A percentile compares a stretch with the other conserved stretches of the same genome.
These are phyloP conservation scores for Mya arenaria DNA, from an alignment of 1,140 invertebrate genomes.

Conservation along the genomic window DNA sequence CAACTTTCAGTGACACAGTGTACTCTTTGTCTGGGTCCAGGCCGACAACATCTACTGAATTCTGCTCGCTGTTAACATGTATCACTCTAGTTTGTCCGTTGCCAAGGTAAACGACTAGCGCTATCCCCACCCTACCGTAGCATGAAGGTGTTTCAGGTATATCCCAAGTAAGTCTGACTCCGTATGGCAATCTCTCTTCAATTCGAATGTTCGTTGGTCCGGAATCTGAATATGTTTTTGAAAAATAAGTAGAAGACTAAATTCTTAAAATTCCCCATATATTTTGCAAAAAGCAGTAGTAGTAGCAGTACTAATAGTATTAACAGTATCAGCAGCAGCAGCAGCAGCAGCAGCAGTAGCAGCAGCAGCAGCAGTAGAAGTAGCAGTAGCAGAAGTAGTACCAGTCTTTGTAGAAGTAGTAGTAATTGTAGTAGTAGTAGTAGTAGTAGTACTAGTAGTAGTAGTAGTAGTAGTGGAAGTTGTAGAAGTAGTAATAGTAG, in stretches of 20 bases:
- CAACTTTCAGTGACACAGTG: neutral
- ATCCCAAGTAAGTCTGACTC: constrained; percentile 45
- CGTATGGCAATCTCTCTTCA: constrained; percentile 14
- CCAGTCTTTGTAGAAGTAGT: neutral
- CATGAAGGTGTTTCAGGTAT: constrained; percentile 31
- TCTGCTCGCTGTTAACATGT: neutral
- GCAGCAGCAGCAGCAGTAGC: neutral
- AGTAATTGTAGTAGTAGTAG: neutral
- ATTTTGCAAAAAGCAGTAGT: constrained; percentile 11
- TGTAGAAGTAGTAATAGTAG: neutral
- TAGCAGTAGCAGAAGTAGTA: neutral
- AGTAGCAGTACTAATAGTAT: too few species aligned
- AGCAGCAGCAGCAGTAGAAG: neutral
- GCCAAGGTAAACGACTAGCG: neutral
- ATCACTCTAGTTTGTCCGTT: constrained; percentile 6
- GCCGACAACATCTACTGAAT: constrained; percentile 15
- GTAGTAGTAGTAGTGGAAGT: neutral
- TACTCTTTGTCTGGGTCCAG: constrained; percentile 22
- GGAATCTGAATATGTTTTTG: constrained; percentile 30
- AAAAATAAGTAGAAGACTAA: constrained; percentile 9
- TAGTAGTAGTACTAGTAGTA: neutral
- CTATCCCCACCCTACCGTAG: constrained; percentile 12
- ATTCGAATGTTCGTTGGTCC: constrained; percentile 45
- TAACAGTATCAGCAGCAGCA: too few species aligned
- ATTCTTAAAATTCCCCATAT: constrained; percentile 6